Conservation (phyloP, 2,797 vertebrate genomes). For the Sphenopsis melanotis region DNA sequence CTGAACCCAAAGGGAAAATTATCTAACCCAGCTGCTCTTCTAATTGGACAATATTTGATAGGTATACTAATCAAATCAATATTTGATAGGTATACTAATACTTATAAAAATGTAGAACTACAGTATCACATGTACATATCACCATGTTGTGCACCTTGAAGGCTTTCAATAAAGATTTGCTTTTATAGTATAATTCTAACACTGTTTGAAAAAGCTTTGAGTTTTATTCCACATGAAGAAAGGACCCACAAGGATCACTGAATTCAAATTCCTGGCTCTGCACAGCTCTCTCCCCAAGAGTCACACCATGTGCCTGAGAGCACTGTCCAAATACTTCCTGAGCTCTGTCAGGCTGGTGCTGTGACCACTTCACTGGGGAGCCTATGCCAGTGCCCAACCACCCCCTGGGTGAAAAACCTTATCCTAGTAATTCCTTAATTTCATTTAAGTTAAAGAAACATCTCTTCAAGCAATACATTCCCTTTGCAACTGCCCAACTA, state of each 20-base stretch:
- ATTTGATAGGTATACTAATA: background rate
- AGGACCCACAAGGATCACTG: background rate
- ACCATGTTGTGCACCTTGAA: background rate
- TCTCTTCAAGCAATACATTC: background rate
- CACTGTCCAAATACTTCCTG: background rate
- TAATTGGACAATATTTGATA: background rate
- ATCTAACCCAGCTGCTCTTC: background rate
- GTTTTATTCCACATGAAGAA: background rate
- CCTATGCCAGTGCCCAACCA: background rate
- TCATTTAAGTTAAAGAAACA: background rate
- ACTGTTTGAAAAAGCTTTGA: background rate
- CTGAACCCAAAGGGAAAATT: background rate
- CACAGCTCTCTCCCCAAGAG: background rate
- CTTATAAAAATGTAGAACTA: background rate
- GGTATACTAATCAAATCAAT: background rate
- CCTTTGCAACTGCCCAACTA: background rate
- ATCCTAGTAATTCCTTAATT: background rate
- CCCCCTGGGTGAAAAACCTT: background rate
- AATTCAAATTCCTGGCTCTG: background rate
- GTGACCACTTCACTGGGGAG: background rate
- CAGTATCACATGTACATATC: rapidly evolving
- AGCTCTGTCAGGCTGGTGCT: background rate
- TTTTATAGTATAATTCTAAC: background rate
- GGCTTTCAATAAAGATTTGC: background rate
- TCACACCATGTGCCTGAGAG: background rate